These are phyloP conservation scores for Parazoanthus swiftii DNA, from an alignment of 92 coral and sea anemone species.

Conservation along the genomic window DNA sequence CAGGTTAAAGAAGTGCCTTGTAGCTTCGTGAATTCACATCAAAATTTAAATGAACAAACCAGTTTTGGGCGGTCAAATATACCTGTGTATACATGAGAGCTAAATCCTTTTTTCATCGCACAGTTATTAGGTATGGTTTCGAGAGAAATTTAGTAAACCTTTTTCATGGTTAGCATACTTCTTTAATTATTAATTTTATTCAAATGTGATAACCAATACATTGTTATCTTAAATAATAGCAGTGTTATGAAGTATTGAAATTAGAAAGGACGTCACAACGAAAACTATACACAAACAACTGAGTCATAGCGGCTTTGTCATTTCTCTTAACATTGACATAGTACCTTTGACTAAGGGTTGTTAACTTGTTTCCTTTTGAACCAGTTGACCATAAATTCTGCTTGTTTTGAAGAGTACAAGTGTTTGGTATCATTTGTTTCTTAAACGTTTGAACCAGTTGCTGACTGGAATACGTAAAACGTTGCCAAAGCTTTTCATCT, in stretches of 20 bases:
- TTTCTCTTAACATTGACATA: no score
- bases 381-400: background rate
- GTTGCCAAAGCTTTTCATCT: no score
- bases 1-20: background rate
- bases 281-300: background rate
- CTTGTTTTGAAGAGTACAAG: no score
- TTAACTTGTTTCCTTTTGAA: background rate
- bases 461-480: no score
- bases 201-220: conserved; percentile 16
- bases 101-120: background rate
- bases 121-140: background rate
- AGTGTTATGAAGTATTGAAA: conserved; percentile 2
- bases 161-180: background rate
- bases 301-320: background rate
- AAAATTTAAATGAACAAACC: background rate
- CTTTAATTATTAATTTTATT: conserved; percentile 25
- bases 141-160: background rate
- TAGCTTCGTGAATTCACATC: background rate
- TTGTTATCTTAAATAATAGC: background rate
- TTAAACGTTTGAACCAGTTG: no score
- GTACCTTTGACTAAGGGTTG: background rate
- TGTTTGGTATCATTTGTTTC: no score
- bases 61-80: background rate
- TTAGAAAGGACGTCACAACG: background rate
- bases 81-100: background rate